phyloP scores from a whole-genome alignment of 2,797 vertebrate species.

The Limosa lapponica region DNA sequence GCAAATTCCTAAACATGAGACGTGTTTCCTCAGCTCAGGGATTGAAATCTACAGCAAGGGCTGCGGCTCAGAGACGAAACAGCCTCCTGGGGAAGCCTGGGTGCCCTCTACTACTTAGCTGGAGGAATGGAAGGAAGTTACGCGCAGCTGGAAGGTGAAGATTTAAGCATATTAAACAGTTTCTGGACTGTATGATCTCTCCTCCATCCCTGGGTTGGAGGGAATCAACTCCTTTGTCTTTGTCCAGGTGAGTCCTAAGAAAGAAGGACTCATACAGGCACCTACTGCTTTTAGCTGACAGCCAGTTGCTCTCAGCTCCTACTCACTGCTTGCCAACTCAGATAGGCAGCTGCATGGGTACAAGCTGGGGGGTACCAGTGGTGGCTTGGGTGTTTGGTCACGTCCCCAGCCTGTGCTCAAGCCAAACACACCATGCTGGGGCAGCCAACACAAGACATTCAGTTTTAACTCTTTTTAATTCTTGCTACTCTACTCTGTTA shows the following conservation, averaged over 20 bases:
- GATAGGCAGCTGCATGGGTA: fast-evolving
- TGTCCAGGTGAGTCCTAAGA: not conserved
- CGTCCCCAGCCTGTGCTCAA: not conserved
- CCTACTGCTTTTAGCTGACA: not conserved
- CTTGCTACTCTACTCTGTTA: not conserved
- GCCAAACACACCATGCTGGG: fast-evolving
- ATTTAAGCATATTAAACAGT: not conserved
- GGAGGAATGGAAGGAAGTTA: not conserved
- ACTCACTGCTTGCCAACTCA: not conserved
- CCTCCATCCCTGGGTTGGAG: not conserved
- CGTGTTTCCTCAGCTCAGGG: not conserved
- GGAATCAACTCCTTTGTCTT: not conserved
- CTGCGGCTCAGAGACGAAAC: fast-evolving
- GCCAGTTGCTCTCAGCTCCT: not conserved
- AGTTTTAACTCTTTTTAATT: not conserved
- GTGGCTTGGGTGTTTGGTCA: not conserved
- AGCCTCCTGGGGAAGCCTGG: not conserved
- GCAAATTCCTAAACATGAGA: not conserved
- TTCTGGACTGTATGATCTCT: not conserved
- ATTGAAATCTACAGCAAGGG: not conserved
- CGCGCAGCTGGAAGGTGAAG: not conserved
- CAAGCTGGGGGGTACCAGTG: fast-evolving
- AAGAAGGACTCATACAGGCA: not conserved
- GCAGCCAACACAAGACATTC: fast-evolving
- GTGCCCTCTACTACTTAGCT: not conserved